Evolutionary conservation across 2,888 invertebrate species (phyloP).

Genomic region (Hirtodrosophila duncani): DNA sequence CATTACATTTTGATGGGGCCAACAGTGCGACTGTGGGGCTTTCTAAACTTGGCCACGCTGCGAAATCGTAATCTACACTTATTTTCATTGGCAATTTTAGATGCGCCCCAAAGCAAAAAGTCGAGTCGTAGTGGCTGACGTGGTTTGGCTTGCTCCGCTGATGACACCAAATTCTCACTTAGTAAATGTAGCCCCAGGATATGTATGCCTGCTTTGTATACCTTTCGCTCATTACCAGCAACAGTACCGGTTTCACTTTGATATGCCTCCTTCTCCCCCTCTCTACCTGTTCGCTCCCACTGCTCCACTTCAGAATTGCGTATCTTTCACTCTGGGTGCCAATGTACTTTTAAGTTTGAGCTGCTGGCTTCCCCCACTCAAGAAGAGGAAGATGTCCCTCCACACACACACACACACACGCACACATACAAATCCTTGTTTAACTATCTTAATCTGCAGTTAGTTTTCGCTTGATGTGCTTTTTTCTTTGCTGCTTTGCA

Average conservation of each 20-base stretch:
- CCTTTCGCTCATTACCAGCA: slow-evolving; percentile 26
- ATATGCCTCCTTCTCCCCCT: slow-evolving; percentile 2
- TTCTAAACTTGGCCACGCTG: background rate
- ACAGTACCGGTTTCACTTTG: slow-evolving; percentile 22
- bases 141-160: slow-evolving; percentile 10
- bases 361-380: too few relatives aligned
- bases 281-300: background rate
- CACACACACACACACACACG: slow-evolving; percentile 2
- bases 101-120: slow-evolving; percentile 42
- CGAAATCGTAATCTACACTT: slow-evolving; percentile 46
- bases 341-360: too few relatives aligned
- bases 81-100: slow-evolving; percentile 53
- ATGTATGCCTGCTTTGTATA: slow-evolving; percentile 5
- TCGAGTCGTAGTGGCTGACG: slow-evolving; percentile 29
- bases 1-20: slow-evolving; percentile 62
- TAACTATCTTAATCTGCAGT: slow-evolving; percentile 40
- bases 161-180: slow-evolving; percentile 39
- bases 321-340: too few relatives aligned
- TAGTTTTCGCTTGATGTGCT: slow-evolving; percentile 32
- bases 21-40: too few relatives aligned
- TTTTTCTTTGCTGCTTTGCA: background rate
- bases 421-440: slow-evolving; percentile 31
- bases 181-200: slow-evolving; percentile 30
- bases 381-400: too few relatives aligned
- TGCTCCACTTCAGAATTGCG: too few relatives aligned